Evolutionary conservation across 2,888 invertebrate genomes (phyloP).

Genomic region (Mamestra brassicae): DNA sequence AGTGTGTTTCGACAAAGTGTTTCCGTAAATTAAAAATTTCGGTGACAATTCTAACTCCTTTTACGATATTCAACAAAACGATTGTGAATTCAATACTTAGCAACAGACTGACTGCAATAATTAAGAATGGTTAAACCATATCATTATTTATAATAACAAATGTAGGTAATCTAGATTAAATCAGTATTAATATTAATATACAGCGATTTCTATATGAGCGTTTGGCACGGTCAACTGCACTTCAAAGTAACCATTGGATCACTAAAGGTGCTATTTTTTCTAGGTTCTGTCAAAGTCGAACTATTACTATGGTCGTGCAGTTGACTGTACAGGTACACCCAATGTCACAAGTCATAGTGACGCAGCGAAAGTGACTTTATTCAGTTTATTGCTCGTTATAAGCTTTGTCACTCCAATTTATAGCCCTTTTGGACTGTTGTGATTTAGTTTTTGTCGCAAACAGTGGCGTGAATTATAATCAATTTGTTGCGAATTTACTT

Average conservation of each 20-base stretch:
- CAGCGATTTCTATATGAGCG: constrained; percentile 19
- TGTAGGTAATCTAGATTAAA: constrained; percentile 40
- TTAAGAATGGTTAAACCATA: constrained; percentile 31
- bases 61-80: not conserved
- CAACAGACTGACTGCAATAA: constrained; percentile 16
- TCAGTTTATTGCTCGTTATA: constrained; percentile 44
- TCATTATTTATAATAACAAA: constrained; percentile 36
- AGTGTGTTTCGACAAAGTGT: constrained; percentile 11
- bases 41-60: not conserved
- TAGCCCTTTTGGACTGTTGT: constrained; percentile 26
- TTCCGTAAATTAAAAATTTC: not conserved
- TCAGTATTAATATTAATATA: constrained; percentile 26
- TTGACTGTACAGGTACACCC: constrained; percentile 24
- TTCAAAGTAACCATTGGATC: not conserved
- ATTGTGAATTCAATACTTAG: constrained; percentile 31
- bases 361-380: constrained; percentile 67
- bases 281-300: not conserved
- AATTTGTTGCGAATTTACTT: constrained; percentile 37
- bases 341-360: constrained; percentile 69
- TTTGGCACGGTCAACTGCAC: not conserved
- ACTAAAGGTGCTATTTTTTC: not conserved
- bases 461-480: constrained; percentile 43
- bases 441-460: constrained; percentile 49
- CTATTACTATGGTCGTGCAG: not conserved
- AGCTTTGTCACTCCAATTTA: constrained; percentile 56